phyloP scores from a whole-genome alignment of 1,140 invertebrate species.

The Drosophila biarmipes region DNA sequence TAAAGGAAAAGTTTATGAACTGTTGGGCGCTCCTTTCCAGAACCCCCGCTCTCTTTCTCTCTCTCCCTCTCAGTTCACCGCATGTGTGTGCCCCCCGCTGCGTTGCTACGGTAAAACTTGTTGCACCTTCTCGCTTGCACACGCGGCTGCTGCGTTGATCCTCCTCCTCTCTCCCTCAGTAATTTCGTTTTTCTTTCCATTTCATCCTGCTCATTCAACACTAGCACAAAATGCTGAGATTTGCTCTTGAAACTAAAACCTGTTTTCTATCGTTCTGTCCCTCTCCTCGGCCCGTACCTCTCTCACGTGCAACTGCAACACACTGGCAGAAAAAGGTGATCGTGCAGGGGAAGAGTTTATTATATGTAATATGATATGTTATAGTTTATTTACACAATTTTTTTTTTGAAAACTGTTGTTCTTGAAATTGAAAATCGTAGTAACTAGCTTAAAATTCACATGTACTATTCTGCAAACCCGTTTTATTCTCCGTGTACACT shows the following conservation, averaged over 20 bases:
- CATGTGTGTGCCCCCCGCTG: constrained; percentile 60
- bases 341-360: not conserved
- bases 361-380: no score
- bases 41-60: constrained; percentile 11
- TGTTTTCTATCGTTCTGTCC: constrained; percentile 62
- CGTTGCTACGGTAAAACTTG: constrained; percentile 56
- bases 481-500: constrained; percentile 3
- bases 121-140: constrained; percentile 66
- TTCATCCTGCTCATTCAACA: constrained; percentile 59
- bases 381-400: no score
- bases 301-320: constrained; percentile 38
- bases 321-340: constrained; percentile 17
- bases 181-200: constrained; percentile 68
- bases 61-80: constrained; percentile 5
- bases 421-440: no score
- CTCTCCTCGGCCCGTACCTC: constrained; percentile 4
- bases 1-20: constrained; percentile 35
- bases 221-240: constrained; percentile 51
- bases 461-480: no score
- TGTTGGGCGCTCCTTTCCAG: constrained; percentile 31
- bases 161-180: constrained; percentile 14
- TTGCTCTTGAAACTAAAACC: constrained; percentile 66
- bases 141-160: constrained; percentile 41
- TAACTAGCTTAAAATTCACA: no score
- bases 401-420: no score